Base-by-base conservation (phyloP, 2,888 invertebrate genomes). In the Drosophila greeni region DNA sequence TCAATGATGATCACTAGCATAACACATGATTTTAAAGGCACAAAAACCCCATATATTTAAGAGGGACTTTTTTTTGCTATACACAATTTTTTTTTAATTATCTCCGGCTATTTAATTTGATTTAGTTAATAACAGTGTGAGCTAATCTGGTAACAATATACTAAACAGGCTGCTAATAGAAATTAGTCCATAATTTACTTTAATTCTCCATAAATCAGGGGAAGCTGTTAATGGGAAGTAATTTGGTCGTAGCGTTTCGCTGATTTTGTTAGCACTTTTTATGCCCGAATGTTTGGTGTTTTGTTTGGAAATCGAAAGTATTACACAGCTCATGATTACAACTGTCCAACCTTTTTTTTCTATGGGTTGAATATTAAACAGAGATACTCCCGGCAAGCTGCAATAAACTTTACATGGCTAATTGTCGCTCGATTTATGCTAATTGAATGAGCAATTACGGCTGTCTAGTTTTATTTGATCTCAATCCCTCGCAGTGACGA, bases 341-440 rank as follows among this genome's bases (percentile, higher is more conserved):
- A 16, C 34, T 37, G 34, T 24, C 23, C 31, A 59, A 26, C 26
- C 31, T 42, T 48, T 29, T n/a, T 42, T 48, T 29, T n/a, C 33
- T 5, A 31, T 29, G 31, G 36, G 33, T 36, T 9, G 11, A 42
- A 43, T 29, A 47, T 34, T 45, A 20, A 23, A 23, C 14, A 23
- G 5, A 34, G 5, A 26, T 29, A 26, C 39, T 45, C 20, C 18
- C n/a, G 20, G 26, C 11, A 34, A n/a, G 34, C n/a, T 49, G 34
- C 45, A 49, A 24, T 64, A 62, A 69, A 54, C 59, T 67, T 55
- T 39, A 59, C 48, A 23, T 52, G 20, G 48, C n/a, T 67, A 80
- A 79, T 76, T 74, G 58, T 51, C 43, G 14, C 33, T 24, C 58
- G 76, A 82, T 76, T 61, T 64, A 36, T 61, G 84, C 65, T 80